Evolutionary conservation across 2,797 vertebrate species (phyloP).

Genomic region (Rhynchotus rufescens): DNA sequence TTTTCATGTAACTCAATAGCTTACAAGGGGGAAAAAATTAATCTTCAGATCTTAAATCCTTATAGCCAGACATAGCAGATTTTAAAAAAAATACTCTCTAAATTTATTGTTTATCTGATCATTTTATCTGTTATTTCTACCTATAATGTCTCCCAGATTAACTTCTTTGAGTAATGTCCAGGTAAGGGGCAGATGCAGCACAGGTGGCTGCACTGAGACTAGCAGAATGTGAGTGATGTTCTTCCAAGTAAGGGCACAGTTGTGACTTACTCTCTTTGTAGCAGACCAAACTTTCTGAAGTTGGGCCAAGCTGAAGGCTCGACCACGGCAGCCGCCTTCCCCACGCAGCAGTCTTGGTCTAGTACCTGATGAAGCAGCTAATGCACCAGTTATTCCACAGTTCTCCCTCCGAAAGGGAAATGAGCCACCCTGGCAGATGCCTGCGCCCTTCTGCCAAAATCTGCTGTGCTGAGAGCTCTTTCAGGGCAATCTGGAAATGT

Average conservation of each 20-base stretch:
- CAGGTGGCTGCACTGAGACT: accelerated
- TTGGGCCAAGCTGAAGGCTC: accelerated
- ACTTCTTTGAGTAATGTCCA: background rate
- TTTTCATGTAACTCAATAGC: background rate
- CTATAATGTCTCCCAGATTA: background rate
- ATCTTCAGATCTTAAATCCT: background rate
- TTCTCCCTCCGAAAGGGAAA: background rate
- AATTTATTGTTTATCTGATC: background rate
- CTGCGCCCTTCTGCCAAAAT: background rate
- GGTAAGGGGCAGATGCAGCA: background rate
- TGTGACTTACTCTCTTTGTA: background rate
- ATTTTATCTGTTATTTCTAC: background rate
- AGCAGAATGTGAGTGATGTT: background rate
- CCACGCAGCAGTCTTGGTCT: background rate
- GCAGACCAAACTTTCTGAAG: background rate
- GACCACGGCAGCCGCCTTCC: background rate
- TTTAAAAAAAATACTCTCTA: background rate
- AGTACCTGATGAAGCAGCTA: background rate
- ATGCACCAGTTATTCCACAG: accelerated
- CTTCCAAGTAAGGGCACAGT: background rate
- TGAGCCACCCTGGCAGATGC: accelerated
- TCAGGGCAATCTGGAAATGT: background rate
- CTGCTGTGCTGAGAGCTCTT: background rate
- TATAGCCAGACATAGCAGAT: background rate
- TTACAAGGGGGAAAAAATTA: background rate